These are phyloP conservation scores for Hoplostethus mediterraneus DNA, from an alignment of 2,797 vertebrate species.

Conservation along the genomic window DNA sequence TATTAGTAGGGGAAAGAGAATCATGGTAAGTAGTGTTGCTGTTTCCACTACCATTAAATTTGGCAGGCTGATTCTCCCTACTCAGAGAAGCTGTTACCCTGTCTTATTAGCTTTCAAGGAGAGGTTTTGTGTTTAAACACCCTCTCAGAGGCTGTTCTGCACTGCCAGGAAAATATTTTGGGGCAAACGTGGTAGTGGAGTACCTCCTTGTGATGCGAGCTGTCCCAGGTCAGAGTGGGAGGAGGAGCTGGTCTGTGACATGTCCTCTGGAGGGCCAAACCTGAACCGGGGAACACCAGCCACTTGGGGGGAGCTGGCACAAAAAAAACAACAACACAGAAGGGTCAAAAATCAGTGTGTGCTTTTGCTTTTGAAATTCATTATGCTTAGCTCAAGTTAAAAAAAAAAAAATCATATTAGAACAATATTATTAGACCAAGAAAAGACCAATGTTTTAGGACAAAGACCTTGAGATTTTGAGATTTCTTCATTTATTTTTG, in stretches of 20 bases:
- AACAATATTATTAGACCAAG: too few relatives aligned
- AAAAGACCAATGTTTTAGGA: neutral
- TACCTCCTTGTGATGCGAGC: conserved; percentile 96
- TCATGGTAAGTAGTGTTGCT: neutral
- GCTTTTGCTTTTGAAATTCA: too few relatives aligned
- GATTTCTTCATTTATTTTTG: too few relatives aligned
- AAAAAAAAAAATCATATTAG: too few relatives aligned
- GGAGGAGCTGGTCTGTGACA: conserved; percentile 89
- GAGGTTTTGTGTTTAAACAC: too few relatives aligned
- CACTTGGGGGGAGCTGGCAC: conserved; percentile 92
- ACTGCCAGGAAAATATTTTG: neutral
- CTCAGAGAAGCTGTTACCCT: neutral
- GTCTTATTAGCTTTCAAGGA: too few relatives aligned
- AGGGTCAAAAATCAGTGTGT: neutral
- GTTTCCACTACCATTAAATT: neutral
- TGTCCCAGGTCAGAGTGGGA: conserved; percentile 96
- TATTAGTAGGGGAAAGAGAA: neutral
- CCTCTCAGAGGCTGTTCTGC: neutral
- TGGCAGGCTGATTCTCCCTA: neutral
- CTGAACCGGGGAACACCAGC: conserved; percentile 93
- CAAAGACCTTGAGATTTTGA: too few relatives aligned
- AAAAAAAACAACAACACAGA: conserved; percentile 3
- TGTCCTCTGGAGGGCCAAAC: conserved; percentile 91
- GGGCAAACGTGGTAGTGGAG: neutral
- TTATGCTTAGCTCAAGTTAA: too few relatives aligned